A percentile compares a stretch with the other conserved stretches of the same genome.
Conservation (phyloP, 2,888 invertebrate genomes). For the Drosophila neotestacea region DNA sequence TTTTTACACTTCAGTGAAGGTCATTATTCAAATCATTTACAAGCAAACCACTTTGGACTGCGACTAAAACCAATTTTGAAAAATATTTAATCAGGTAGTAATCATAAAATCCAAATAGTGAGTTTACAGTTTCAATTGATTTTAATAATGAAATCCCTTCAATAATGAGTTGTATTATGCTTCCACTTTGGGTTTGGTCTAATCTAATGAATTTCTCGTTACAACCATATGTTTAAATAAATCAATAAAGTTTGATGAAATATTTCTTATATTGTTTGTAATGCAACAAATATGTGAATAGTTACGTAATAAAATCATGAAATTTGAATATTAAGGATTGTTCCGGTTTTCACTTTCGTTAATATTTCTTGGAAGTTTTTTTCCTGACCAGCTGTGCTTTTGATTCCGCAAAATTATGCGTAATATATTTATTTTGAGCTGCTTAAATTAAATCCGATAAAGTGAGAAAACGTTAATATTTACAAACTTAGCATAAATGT, state of each 20-base stretch:
- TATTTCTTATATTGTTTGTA: no score
- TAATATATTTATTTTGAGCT: no score
- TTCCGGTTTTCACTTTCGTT: no score
- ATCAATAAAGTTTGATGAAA: no score
- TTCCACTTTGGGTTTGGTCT: neutral
- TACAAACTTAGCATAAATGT: no score
- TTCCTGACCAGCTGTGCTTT: no score
- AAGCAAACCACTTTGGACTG: neutral
- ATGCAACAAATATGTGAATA: neutral
- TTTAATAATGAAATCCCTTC: neutral
- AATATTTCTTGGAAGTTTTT: no score
- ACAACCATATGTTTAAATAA: neutral
- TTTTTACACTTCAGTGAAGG: conserved; percentile 16
- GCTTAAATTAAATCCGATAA: no score
- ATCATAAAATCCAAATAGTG: conserved; percentile 23
- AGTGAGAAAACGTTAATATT: no score
- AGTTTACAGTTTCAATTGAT: conserved; percentile 29
- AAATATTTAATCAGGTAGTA: conserved; percentile 3
- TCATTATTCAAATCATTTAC: conserved; percentile 13
- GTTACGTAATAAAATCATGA: no score
- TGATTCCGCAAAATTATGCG: no score
- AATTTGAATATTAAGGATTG: no score
- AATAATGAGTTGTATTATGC: neutral
- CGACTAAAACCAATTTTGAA: conserved; percentile 15
- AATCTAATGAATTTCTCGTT: neutral